These are phyloP conservation scores for Mionectes macconnelli DNA, from an alignment of 2,113 vertebrate species.

Conservation along the genomic window DNA sequence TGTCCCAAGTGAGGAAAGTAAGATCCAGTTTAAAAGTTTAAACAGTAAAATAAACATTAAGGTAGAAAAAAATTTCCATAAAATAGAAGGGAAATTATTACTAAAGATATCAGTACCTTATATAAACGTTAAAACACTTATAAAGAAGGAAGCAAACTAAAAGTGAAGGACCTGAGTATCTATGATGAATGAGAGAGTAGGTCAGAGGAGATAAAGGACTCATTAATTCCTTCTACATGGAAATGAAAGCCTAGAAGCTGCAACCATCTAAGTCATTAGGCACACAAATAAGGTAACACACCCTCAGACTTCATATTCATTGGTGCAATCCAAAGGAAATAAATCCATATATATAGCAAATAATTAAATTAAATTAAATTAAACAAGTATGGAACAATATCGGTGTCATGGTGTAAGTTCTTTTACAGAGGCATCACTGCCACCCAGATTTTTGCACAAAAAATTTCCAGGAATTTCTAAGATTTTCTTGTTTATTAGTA, in stretches of 20 bases:
- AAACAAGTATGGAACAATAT: background rate
- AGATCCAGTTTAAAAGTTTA: background rate
- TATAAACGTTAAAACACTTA: background rate
- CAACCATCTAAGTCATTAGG: rapidly evolving
- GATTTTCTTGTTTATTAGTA: background rate
- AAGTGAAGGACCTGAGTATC: background rate
- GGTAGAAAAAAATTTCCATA: background rate
- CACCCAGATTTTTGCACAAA: background rate
- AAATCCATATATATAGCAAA: background rate
- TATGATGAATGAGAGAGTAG: background rate
- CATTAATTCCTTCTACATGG: background rate
- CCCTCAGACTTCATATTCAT: background rate
- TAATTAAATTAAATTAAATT: background rate
- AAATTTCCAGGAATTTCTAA: background rate
- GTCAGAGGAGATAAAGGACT: background rate
- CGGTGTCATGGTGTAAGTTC: rapidly evolving
- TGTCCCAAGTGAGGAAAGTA: background rate
- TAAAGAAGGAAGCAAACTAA: background rate
- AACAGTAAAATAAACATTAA: background rate
- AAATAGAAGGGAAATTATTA: background rate
- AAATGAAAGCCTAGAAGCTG: background rate
- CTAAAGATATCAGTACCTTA: background rate
- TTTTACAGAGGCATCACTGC: background rate
- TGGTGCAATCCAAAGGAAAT: background rate
- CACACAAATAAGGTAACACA: background rate